Conservation (phyloP, 2,888 invertebrate genomes). For the Opisthograptis luteolata region DNA sequence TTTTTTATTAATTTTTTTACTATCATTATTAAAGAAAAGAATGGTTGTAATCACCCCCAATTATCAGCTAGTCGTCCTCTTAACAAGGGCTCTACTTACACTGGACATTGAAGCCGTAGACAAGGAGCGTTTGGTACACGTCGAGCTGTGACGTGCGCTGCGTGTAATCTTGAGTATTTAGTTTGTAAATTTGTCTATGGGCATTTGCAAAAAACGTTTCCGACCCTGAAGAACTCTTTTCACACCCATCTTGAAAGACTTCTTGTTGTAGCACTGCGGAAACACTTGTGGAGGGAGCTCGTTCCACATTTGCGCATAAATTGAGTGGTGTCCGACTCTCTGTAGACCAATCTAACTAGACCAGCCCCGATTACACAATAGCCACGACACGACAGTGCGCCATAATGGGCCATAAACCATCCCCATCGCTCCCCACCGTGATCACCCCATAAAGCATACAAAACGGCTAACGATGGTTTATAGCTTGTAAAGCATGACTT, state of each 20-base stretch:
- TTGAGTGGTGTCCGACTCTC: no score
- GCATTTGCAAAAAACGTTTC: no score
- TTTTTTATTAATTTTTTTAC: no score
- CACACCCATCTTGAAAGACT: no score
- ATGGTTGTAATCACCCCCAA: no score
- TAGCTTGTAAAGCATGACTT: no score
- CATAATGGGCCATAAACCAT: conserved; percentile 26
- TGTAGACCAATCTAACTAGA: conserved; percentile 1
- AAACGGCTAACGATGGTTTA: conserved; percentile 15
- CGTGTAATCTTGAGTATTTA: background rate
- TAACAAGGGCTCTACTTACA: background rate
- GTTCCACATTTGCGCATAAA: no score
- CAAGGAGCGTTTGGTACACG: background rate
- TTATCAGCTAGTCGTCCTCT: no score
- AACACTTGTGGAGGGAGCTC: no score
- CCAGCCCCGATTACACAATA: conserved; percentile 22
- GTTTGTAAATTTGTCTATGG: background rate
- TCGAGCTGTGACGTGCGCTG: conserved; percentile 4
- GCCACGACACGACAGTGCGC: conserved; percentile 8
- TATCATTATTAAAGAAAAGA: no score
- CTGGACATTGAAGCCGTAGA: background rate
- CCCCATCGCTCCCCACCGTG: background rate
- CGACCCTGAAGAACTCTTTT: no score
- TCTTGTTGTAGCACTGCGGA: no score
- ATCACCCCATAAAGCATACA: conserved; percentile 10